These are phyloP conservation scores for Microplitis manilae DNA, from an alignment of 2,888 invertebrate genomes.

Conservation along the genomic window DNA sequence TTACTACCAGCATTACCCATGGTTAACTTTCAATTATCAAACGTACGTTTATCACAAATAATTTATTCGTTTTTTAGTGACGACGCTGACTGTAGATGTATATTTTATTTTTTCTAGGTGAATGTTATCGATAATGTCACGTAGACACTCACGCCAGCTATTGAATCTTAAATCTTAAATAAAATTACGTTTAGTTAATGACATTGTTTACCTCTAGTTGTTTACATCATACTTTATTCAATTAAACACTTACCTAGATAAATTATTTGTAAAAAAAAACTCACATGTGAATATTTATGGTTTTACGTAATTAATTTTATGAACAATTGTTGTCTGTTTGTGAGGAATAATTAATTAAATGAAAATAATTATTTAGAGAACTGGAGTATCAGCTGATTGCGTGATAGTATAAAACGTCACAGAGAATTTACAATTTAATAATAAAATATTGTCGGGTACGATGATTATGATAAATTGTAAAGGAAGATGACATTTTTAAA, in stretches of 20 bases:
- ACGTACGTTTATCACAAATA: neutral
- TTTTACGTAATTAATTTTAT: neutral
- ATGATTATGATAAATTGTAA: neutral
- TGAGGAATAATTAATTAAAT: neutral
- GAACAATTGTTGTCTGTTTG: neutral
- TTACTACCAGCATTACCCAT: constrained; percentile 88
- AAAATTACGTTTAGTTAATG: neutral
- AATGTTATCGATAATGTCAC: neutral
- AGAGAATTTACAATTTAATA: neutral
- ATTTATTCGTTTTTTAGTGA: neutral
- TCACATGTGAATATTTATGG: constrained; percentile 14
- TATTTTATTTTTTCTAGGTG: neutral
- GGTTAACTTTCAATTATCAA: constrained; percentile 60
- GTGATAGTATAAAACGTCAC: constrained; percentile 32
- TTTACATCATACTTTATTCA: constrained; percentile 20
- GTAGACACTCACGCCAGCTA: neutral
- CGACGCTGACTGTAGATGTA: neutral
- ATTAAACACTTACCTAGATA: neutral
- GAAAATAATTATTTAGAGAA: neutral
- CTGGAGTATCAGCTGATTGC: constrained; percentile 38
- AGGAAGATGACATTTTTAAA: neutral
- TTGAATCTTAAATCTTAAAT: neutral
- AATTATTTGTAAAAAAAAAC: neutral
- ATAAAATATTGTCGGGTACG: neutral
- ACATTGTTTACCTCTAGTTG: constrained; percentile 38